Evolutionary conservation across 2,797 vertebrate species (phyloP).

Genomic region (Cyclopterus lumpus): DNA sequence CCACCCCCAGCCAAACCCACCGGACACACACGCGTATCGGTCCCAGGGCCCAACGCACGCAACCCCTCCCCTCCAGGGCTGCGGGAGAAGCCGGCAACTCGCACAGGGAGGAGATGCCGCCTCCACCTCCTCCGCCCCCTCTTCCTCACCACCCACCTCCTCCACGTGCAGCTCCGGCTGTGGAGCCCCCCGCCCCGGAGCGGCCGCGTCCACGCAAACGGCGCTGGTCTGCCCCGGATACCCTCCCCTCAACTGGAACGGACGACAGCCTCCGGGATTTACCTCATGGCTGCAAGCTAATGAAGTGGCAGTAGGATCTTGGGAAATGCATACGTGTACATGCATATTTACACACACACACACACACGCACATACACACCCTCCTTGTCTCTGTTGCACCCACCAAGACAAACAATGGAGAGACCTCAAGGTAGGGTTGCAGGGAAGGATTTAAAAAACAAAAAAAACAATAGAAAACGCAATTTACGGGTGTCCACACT

Average conservation of each 20-base stretch:
- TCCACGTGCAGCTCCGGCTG: constrained; percentile 34
- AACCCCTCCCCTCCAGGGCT: constrained; percentile 53
- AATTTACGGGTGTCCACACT: constrained; percentile 72
- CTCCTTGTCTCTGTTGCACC: constrained; percentile 80
- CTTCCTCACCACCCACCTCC: constrained; percentile 66
- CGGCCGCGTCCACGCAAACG: constrained; percentile 77
- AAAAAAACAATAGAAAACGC: constrained; percentile 49
- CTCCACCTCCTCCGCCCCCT: constrained; percentile 78
- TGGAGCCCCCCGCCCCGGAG: constrained; percentile 56
- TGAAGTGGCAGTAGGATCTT: constrained; percentile 83
- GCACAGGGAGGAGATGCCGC: constrained; percentile 76
- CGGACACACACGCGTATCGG: constrained; percentile 60
- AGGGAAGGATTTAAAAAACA: constrained; percentile 76
- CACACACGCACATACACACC: constrained; percentile 73
- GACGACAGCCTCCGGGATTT: constrained; percentile 79
- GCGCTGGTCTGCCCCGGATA: constrained; percentile 86
- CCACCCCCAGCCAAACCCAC: constrained; percentile 65
- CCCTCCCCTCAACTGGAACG: constrained; percentile 63
- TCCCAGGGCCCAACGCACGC: constrained; percentile 66
- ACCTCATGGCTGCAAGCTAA: constrained; percentile 85
- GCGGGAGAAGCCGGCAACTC: constrained; percentile 62
- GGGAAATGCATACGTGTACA: constrained; percentile 59
- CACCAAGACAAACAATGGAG: constrained; percentile 74
- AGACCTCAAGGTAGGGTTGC: constrained; percentile 82
- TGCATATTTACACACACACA: constrained; percentile 49